These are phyloP conservation scores for Sebastes matsubarae DNA, from an alignment of 2,797 vertebrate species.

Conservation along the genomic window DNA sequence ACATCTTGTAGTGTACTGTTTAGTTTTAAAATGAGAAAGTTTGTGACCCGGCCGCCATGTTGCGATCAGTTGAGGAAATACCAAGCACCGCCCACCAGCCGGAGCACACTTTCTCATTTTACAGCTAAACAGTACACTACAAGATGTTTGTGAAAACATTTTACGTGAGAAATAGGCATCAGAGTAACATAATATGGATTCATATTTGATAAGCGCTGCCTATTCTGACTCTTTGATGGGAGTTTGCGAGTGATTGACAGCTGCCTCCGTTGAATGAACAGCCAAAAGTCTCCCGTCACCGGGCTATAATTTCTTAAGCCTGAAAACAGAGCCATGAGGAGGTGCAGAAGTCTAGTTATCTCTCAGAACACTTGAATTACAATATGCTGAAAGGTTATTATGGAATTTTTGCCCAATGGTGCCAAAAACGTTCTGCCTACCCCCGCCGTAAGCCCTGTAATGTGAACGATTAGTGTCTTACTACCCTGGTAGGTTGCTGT, in stretches of 20 bases:
- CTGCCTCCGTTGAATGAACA: too few species aligned
- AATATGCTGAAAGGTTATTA: neutral
- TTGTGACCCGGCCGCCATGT: too few species aligned
- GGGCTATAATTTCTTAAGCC: neutral
- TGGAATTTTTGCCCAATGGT: neutral
- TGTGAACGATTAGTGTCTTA: neutral
- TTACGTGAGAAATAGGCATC: neutral
- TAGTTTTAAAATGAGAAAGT: too few species aligned
- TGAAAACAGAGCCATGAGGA: neutral
- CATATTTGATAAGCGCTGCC: too few species aligned
- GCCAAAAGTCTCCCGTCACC: too few species aligned
- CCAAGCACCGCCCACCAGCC: too few species aligned
- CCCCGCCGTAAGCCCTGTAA: neutral
- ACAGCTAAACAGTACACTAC: neutral
- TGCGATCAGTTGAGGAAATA: too few species aligned
- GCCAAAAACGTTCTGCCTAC: neutral
- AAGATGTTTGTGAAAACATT: neutral
- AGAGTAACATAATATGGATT: neutral
- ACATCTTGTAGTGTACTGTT: too few species aligned
- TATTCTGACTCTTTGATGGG: too few species aligned
- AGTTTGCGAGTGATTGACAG: too few species aligned
- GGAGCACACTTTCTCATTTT: neutral
- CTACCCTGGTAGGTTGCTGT: neutral
- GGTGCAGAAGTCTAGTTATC: neutral
- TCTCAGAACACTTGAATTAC: neutral